Percentiles rank a stretch among this genome's conserved stretches.
Evolutionary conservation across 2,113 vertebrate genomes (phyloP).

Genomic region (Rhodinocichla rosea): DNA sequence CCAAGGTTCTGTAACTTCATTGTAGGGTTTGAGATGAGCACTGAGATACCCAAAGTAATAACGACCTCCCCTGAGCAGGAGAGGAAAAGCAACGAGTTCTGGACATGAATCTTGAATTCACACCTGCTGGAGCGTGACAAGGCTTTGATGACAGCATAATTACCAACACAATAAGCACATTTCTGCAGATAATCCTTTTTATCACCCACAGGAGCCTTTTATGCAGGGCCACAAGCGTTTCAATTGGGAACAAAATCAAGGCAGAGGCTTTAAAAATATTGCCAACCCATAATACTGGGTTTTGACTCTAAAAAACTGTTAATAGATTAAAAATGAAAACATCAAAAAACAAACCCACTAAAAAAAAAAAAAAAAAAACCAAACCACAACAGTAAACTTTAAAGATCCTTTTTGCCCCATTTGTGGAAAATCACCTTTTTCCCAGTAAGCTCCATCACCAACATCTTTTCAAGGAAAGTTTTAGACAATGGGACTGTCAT

Average conservation of each 20-base stretch:
- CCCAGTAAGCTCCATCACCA: neutral
- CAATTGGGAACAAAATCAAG: neutral
- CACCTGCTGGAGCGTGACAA: neutral
- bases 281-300: neutral
- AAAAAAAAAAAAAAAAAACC: no score
- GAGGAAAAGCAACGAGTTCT: neutral
- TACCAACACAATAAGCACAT: neutral
- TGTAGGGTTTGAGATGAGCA: neutral
- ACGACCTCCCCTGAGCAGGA: fast-evolving
- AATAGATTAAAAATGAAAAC: neutral
- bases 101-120: neutral
- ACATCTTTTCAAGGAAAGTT: neutral
- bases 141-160: neutral
- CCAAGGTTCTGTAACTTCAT: neutral
- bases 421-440: neutral
- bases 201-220: neutral
- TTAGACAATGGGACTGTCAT: neutral
- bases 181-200: neutral
- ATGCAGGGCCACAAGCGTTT: neutral
- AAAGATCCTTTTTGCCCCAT: neutral
- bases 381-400: neutral
- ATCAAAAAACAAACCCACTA: neutral
- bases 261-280: neutral
- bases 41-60: neutral
- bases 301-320: neutral